Evolutionary conservation across 2,888 invertebrate genomes (phyloP).

Genomic region (Sturmia bella): DNA sequence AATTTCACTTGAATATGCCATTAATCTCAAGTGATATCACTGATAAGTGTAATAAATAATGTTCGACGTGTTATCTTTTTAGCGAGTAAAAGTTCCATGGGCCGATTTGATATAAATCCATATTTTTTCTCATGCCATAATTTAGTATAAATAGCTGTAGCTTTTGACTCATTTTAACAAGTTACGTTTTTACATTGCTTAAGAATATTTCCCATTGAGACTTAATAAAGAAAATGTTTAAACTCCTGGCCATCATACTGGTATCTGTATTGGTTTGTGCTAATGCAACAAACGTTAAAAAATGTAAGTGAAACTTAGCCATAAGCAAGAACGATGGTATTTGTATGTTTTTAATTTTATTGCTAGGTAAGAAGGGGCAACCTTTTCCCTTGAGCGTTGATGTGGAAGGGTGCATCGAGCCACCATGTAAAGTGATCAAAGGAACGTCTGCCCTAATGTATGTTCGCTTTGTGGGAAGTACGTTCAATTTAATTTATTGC

Average conservation of each 20-base stretch:
- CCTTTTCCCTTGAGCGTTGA: slow-evolving; percentile 77
- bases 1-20: no score
- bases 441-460: slow-evolving; percentile 76
- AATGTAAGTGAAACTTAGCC: slow-evolving; percentile 49
- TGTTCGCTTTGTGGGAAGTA: slow-evolving; percentile 77
- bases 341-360: background rate
- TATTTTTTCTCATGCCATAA: background rate
- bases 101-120: background rate
- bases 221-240: slow-evolving; percentile 48
- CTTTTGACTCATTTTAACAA: background rate
- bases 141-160: slow-evolving; percentile 8
- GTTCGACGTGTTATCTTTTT: no score
- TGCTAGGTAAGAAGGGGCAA: slow-evolving; percentile 73
- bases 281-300: slow-evolving; percentile 58
- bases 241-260: slow-evolving; percentile 36
- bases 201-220: background rate
- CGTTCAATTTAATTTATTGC: slow-evolving; percentile 47
- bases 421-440: slow-evolving; percentile 78
- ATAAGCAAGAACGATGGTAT: no score
- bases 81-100: no score
- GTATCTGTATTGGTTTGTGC: slow-evolving; percentile 28
- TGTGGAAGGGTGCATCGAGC: slow-evolving; percentile 75
- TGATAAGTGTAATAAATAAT: no score
- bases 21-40: no score
- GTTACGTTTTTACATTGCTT: background rate